Evolutionary conservation across 2,113 vertebrate species (phyloP).

Genomic region (Corythornis vintsioides): DNA sequence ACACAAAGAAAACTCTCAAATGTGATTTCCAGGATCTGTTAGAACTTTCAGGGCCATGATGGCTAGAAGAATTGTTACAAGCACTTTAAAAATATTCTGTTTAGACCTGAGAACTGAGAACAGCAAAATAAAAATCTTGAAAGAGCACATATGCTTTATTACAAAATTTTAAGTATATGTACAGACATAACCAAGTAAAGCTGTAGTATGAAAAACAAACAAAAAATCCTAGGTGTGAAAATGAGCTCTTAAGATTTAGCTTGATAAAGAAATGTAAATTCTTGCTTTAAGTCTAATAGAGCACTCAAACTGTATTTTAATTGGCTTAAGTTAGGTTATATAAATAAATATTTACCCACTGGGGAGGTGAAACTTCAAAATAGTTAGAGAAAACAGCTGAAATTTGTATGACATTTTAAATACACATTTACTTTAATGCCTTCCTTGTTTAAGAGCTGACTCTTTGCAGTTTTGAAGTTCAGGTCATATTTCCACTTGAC

Average conservation of each 20-base stretch:
- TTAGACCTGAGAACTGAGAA: background rate
- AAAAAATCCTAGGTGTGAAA: background rate
- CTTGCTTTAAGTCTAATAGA: background rate
- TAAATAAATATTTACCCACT: background rate
- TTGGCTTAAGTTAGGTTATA: background rate
- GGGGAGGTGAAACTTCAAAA: background rate
- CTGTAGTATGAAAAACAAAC: background rate
- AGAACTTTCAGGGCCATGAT: background rate
- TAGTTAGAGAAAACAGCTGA: background rate
- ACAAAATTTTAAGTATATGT: background rate
- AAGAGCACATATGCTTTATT: background rate
- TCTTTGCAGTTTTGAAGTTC: constrained; percentile 7
- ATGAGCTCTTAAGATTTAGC: background rate
- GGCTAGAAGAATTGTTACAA: background rate
- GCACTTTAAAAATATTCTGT: background rate
- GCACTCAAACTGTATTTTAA: background rate
- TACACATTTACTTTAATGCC: constrained; percentile 7
- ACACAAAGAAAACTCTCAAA: background rate
- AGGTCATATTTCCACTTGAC: constrained; percentile 17
- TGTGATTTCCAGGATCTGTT: background rate
- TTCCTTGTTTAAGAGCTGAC: constrained; percentile 13
- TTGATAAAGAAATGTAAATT: background rate
- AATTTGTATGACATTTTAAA: constrained; percentile 27
- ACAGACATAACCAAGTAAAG: background rate
- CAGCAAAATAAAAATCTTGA: background rate